Percentiles rank a stretch among this genome's conserved stretches.
phyloP scores from a whole-genome alignment of 92 coral and sea anemone genomes.

The Phymanthus crucifer region DNA sequence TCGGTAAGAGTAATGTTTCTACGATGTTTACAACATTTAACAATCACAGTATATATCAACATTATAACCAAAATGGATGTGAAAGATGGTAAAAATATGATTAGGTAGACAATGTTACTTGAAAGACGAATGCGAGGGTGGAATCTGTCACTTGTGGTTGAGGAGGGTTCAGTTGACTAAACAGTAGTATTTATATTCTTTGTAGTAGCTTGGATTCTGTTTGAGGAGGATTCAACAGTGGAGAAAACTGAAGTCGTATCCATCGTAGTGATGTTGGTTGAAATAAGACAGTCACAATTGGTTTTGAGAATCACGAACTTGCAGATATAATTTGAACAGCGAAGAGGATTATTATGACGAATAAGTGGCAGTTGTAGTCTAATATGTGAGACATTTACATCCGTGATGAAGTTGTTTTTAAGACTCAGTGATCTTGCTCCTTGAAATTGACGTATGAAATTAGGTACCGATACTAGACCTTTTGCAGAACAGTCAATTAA shows the following conservation, averaged over 20 bases:
- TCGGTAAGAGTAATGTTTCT: neutral
- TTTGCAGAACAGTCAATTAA: slow-evolving; percentile 11
- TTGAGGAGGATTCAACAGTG: too few species aligned
- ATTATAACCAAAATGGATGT: neutral
- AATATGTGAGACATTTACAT: slow-evolving; percentile 6
- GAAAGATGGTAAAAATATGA: neutral
- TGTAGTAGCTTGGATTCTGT: too few species aligned
- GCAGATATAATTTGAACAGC: neutral
- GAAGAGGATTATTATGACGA: slow-evolving; percentile 11
- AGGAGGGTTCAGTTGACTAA: too few species aligned
- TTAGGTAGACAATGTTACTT: neutral
- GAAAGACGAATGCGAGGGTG: neutral
- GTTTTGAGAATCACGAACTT: slow-evolving; percentile 5
- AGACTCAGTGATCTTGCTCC: slow-evolving; percentile 5
- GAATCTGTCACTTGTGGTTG: neutral
- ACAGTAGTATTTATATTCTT: too few species aligned
- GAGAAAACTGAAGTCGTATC: neutral
- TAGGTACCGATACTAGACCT: slow-evolving; percentile 4
- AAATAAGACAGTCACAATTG: slow-evolving; percentile 1
- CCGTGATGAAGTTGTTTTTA: slow-evolving; percentile 3
- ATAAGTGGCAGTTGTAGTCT: slow-evolving; percentile 1
- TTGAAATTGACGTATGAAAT: neutral
- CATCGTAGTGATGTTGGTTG: neutral
- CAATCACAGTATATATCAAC: neutral
- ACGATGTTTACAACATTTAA: neutral